Conservation (phyloP, 2,888 invertebrate genomes). For the Cloeon dipterum region DNA sequence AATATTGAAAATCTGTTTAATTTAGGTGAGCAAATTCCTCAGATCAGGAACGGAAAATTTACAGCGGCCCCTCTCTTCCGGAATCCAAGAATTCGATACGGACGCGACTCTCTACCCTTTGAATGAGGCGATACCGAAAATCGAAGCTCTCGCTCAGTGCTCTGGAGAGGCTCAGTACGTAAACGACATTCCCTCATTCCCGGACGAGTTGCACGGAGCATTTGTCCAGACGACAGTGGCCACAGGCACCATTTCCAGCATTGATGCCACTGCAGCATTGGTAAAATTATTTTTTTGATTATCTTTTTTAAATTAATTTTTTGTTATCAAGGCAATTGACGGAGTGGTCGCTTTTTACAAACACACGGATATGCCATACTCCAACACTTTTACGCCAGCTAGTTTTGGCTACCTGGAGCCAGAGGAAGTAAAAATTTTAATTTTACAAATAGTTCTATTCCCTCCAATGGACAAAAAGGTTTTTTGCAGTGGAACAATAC, state of each 20-base stretch:
- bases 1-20: background rate
- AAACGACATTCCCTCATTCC: constrained; percentile 21
- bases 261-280: constrained; percentile 40
- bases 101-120: constrained; percentile 45
- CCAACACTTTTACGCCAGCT: constrained; percentile 31
- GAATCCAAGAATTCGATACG: constrained; percentile 43
- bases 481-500: constrained; percentile 21
- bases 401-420: constrained; percentile 10
- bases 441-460: too few species aligned
- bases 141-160: constrained; percentile 38
- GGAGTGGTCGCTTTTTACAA: constrained; percentile 41
- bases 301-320: too few species aligned
- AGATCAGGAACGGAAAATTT: constrained; percentile 28
- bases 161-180: constrained; percentile 26
- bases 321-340: constrained; percentile 32
- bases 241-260: constrained; percentile 29
- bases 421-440: constrained; percentile 7
- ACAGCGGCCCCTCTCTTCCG: constrained; percentile 37
- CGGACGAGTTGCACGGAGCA: constrained; percentile 43
- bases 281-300: too few species aligned
- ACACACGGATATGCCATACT: constrained; percentile 37
- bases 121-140: constrained; percentile 48
- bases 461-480: too few species aligned
- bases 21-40: too few species aligned
- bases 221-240: constrained; percentile 38